A percentile compares a stretch with the other conserved stretches of the same genome.
Conservation (phyloP, 2,113 vertebrate species). For the Struthio camelus region DNA sequence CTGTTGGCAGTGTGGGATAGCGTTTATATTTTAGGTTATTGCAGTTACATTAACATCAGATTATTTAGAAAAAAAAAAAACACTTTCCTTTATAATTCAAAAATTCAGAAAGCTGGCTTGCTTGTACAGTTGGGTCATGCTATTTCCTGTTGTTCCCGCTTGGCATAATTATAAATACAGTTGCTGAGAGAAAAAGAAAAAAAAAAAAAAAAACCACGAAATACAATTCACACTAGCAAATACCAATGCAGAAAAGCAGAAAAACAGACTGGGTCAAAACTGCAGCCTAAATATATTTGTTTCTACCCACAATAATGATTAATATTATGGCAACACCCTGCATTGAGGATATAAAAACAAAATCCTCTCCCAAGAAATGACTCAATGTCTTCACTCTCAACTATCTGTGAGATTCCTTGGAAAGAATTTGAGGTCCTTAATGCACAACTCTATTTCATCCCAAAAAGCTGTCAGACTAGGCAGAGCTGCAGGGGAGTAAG, state of each 20-base stretch:
- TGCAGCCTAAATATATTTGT: constrained; percentile 60
- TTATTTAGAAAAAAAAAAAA: not conserved
- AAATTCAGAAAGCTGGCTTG: not conserved
- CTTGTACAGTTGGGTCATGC: not conserved
- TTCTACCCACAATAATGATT: constrained; percentile 71
- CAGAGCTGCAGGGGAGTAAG: not conserved
- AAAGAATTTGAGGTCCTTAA: constrained; percentile 55
- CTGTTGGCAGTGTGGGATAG: not conserved
- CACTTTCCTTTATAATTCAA: not conserved
- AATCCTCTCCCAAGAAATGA: constrained; percentile 73
- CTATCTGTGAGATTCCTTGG: constrained; percentile 70
- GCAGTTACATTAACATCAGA: not conserved
- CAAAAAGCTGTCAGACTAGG: not conserved
- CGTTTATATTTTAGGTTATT: not conserved
- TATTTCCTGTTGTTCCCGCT: not conserved
- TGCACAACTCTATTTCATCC: constrained; percentile 4
- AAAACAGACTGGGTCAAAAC: constrained; percentile 60
- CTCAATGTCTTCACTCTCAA: constrained; percentile 65
- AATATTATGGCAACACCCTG: constrained; percentile 73
- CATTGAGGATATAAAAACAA: constrained; percentile 69
- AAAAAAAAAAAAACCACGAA: not conserved
- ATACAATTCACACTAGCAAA: not conserved
- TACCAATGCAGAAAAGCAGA: constrained; percentile 37
- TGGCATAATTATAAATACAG: not conserved
- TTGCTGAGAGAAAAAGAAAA: not conserved